Evolutionary conservation across 2,888 invertebrate species (phyloP).

Genomic region (Clusia tigrina): DNA sequence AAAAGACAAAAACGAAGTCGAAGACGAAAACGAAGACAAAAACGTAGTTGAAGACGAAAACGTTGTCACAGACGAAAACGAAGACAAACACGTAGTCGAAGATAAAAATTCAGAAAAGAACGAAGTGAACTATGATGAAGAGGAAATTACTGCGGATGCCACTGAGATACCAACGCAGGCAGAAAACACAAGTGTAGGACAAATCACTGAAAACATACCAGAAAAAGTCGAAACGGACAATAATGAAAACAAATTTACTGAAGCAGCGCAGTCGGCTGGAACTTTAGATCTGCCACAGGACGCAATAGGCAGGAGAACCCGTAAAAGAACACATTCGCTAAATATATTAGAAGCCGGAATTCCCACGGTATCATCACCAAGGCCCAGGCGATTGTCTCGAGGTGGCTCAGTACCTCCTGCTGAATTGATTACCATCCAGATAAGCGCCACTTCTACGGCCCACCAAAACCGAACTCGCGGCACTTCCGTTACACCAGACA

Average conservation of each 20-base stretch:
- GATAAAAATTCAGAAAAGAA: slow-evolving; percentile 11
- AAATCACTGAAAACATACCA: not conserved
- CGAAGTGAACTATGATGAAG: not conserved
- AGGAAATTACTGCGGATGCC: not conserved
- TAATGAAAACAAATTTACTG: not conserved
- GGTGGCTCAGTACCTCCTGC: slow-evolving; percentile 25
- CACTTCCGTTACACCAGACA: slow-evolving; percentile 40
- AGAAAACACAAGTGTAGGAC: not conserved
- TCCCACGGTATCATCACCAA: not conserved
- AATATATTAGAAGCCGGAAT: slow-evolving; percentile 15
- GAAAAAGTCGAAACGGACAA: slow-evolving; percentile 10
- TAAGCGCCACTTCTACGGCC: slow-evolving; percentile 26
- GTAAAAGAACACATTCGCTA: slow-evolving; percentile 26
- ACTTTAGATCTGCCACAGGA: not conserved
- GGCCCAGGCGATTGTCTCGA: slow-evolving; percentile 7
- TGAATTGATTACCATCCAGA: not conserved
- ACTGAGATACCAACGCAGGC: slow-evolving; percentile 13
- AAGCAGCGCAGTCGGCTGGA: not conserved
- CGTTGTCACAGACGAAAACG: slow-evolving; percentile 17
- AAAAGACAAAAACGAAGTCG: slow-evolving; percentile 16
- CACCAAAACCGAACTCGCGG: slow-evolving; percentile 35
- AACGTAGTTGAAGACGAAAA: not conserved
- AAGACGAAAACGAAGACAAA: slow-evolving; percentile 4
- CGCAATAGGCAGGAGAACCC: too few species aligned
- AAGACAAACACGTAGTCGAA: slow-evolving; percentile 18